Evolutionary conservation across 2,888 invertebrate species (phyloP).

Genomic region (Platycnemis pennipes): DNA sequence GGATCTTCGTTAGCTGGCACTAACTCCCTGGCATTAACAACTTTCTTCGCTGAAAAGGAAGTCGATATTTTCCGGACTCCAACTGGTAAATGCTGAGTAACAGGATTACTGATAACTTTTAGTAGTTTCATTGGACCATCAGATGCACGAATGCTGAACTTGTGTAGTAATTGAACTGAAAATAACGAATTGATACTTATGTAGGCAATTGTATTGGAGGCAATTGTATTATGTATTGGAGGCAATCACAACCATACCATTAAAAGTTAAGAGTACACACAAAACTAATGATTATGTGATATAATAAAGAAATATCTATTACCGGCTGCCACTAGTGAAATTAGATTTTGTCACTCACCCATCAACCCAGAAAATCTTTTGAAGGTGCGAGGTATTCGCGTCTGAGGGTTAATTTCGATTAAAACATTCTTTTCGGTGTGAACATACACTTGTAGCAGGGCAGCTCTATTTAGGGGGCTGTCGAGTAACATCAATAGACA

Average conservation of each 20-base stretch:
- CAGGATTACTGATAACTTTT: conserved; percentile 98
- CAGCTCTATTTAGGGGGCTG: conserved; percentile 97
- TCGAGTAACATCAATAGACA: conserved; percentile 98
- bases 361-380: conserved; percentile 98
- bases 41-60: conserved; percentile 91
- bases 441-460: conserved; percentile 96
- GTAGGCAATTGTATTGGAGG: conserved; percentile 79
- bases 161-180: conserved; percentile 97
- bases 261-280: too few relatives aligned
- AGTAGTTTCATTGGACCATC: conserved; percentile 94
- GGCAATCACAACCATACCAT: conserved; percentile 77
- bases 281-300: too few relatives aligned
- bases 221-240: conserved; percentile 77
- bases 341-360: conserved; percentile 82
- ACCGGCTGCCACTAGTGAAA: too few relatives aligned
- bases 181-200: conserved; percentile 74
- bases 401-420: conserved; percentile 98
- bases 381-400: conserved; percentile 97
- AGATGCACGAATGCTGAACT: conserved; percentile 94
- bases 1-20: conserved; percentile 91
- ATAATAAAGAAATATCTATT: too few relatives aligned
- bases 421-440: conserved; percentile 95
- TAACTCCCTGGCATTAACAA: conserved; percentile 87
- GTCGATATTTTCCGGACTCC: conserved; percentile 94
- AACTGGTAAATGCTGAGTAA: conserved; percentile 95